These are phyloP conservation scores for Drosophila repletoides DNA, from an alignment of 1,140 invertebrate genomes.

Conservation along the genomic window DNA sequence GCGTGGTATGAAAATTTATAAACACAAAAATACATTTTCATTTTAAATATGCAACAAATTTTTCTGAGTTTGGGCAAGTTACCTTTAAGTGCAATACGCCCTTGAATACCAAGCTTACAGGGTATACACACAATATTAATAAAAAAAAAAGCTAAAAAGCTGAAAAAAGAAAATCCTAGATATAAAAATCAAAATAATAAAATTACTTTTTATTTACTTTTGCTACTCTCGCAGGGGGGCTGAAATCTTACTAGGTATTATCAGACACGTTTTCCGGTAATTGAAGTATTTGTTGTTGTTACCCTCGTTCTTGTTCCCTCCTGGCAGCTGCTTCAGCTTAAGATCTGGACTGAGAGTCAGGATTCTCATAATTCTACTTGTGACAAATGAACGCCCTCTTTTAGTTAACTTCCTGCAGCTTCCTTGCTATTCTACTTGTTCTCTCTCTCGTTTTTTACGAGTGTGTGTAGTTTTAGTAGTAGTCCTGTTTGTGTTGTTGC, in stretches of 20 bases:
- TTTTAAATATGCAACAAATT: no score
- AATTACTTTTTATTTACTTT: slow-evolving; percentile 73
- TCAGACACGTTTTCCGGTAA: slow-evolving; percentile 76
- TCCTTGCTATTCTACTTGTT: slow-evolving; percentile 4
- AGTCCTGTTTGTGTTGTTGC: slow-evolving; percentile 46
- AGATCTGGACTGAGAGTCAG: slow-evolving; percentile 31
- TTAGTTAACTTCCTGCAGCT: slow-evolving; percentile 67
- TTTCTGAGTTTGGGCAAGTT: no score
- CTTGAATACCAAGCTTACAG: background rate
- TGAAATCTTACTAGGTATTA: slow-evolving; percentile 60
- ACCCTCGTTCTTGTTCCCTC: slow-evolving; percentile 12
- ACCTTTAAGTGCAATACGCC: background rate
- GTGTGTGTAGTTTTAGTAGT: slow-evolving; percentile 62
- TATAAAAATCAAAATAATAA: slow-evolving; percentile 66
- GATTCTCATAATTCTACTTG: slow-evolving; percentile 72
- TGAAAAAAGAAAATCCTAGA: slow-evolving; percentile 6
- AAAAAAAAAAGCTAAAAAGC: slow-evolving; percentile 20
- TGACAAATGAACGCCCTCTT: slow-evolving; percentile 79
- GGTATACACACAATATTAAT: slow-evolving; percentile 1
- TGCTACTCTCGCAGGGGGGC: background rate
- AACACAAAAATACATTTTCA: no score
- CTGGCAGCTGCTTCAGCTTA: slow-evolving; percentile 57
- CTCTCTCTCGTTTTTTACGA: slow-evolving; percentile 40
- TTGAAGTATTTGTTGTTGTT: slow-evolving; percentile 66
- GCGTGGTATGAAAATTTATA: no score